phyloP scores from a whole-genome alignment of 1,140 invertebrate species.

The Neelides sp. region DNA sequence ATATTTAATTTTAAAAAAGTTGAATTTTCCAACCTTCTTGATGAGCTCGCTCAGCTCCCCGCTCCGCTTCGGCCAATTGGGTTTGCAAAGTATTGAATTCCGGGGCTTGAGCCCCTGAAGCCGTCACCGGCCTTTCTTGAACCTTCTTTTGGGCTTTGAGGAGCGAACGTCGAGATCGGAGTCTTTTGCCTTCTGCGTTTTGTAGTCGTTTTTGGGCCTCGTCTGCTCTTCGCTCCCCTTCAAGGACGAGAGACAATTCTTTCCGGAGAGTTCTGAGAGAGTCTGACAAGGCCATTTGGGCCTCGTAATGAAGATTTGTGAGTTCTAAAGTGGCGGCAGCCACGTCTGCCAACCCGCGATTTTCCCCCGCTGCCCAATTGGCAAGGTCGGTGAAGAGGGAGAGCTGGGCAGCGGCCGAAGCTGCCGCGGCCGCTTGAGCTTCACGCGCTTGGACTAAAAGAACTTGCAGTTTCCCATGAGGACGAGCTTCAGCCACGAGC shows the following conservation, averaged over 20 bases:
- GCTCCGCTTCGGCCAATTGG: constrained; percentile 39
- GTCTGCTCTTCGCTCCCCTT: constrained; percentile 29
- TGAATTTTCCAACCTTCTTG: constrained; percentile 38
- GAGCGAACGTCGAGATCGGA: constrained; percentile 32
- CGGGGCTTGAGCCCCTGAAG: constrained; percentile 37
- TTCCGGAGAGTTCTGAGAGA: constrained; percentile 28
- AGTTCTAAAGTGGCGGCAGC: constrained; percentile 41
- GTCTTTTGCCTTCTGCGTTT: constrained; percentile 27
- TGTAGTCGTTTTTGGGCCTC: constrained; percentile 15
- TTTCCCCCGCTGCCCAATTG: constrained; percentile 43
- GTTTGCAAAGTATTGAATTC: constrained; percentile 38
- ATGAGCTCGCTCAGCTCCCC: constrained; percentile 41
- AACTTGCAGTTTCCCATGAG: constrained; percentile 42
- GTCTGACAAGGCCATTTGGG: constrained; percentile 40
- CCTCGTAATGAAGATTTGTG: constrained; percentile 40
- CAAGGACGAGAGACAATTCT: constrained; percentile 33
- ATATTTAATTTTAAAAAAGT: not conserved
- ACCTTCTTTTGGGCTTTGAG: constrained; percentile 43
- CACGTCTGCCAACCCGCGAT: constrained; percentile 43
- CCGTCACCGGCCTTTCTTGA: constrained; percentile 39
- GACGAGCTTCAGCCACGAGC: constrained; percentile 40
- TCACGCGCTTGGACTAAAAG: constrained; percentile 44
- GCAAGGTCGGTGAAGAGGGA: constrained; percentile 42
- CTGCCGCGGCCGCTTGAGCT: constrained; percentile 38
- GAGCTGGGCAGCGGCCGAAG: constrained; percentile 40